Evolutionary conservation across 1,140 invertebrate species (phyloP).

Genomic region (Drosophila tristis): DNA sequence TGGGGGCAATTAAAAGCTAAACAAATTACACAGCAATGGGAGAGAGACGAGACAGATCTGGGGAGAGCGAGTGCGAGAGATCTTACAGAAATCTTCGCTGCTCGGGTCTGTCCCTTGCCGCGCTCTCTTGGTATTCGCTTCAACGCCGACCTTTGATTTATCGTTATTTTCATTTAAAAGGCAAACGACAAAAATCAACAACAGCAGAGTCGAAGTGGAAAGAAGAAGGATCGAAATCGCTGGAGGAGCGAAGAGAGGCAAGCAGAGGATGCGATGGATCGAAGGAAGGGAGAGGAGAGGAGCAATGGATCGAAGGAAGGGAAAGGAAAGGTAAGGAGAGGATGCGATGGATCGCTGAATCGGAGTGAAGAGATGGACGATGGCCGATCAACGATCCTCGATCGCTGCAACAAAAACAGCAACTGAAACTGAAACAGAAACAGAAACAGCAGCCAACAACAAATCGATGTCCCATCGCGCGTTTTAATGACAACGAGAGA

Average conservation of each 20-base stretch:
- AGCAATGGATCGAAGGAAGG: background rate
- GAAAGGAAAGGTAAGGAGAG: no score
- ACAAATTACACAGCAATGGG: constrained; percentile 42
- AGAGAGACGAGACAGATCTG: background rate
- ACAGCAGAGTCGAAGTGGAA: constrained; percentile 13
- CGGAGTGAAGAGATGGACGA: no score
- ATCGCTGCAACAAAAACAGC: constrained; percentile 41
- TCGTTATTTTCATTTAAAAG: constrained; percentile 81
- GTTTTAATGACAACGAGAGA: constrained; percentile 76
- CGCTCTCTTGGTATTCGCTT: constrained; percentile 1
- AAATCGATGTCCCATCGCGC: constrained; percentile 80
- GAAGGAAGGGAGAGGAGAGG: no score
- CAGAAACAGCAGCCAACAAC: constrained; percentile 22
- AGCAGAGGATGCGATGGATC: background rate
- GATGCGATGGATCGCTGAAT: no score
- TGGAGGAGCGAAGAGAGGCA: constrained; percentile 3
- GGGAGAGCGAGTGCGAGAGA: background rate
- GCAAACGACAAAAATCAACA: constrained; percentile 81
- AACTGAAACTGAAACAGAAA: constrained; percentile 18
- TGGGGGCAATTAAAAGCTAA: constrained; percentile 57
- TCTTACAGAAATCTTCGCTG: constrained; percentile 37
- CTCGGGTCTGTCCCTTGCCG: constrained; percentile 9
- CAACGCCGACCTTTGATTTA: constrained; percentile 75
- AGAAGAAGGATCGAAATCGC: constrained; percentile 5
- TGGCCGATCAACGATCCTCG: constrained; percentile 24